Evolutionary conservation across 2,797 vertebrate genomes (phyloP).

Genomic region (Platyrinchus mystaceus): DNA sequence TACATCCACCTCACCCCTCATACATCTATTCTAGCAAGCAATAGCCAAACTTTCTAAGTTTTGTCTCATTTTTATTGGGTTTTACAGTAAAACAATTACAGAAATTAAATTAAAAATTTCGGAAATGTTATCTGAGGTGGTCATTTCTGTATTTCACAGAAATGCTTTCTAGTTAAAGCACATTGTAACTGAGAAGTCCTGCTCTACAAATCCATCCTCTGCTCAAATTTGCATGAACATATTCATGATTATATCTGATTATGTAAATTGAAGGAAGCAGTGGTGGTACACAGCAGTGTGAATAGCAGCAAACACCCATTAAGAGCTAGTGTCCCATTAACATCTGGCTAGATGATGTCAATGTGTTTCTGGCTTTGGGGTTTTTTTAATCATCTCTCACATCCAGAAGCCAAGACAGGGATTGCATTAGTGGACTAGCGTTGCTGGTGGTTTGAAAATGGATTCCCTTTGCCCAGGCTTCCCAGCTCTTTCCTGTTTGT

Average conservation of each 20-base stretch:
- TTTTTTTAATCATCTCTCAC: not conserved
- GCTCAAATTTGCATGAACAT: not conserved
- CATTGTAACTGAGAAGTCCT: not conserved
- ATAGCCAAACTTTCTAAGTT: not conserved
- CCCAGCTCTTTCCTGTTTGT: not conserved
- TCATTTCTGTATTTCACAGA: not conserved
- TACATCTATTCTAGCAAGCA: not conserved
- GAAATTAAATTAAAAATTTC: not conserved
- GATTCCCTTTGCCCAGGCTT: not conserved
- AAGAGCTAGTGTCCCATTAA: not conserved
- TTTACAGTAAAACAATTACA: not conserved
- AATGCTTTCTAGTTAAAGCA: not conserved
- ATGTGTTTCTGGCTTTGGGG: not conserved
- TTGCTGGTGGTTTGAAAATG: not conserved
- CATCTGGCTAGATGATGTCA: not conserved
- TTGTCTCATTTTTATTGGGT: not conserved
- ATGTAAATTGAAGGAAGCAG: not conserved
- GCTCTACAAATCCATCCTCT: not conserved
- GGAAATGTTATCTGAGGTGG: not conserved
- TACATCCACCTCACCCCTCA: not conserved
- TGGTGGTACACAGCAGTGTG: not conserved
- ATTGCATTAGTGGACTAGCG: not conserved
- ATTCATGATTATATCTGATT: not conserved
- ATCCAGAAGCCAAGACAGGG: not conserved
- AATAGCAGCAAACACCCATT: not conserved